Evolutionary conservation across 2,888 invertebrate species (phyloP).

Genomic region (Allophyes oxyacanthae): DNA sequence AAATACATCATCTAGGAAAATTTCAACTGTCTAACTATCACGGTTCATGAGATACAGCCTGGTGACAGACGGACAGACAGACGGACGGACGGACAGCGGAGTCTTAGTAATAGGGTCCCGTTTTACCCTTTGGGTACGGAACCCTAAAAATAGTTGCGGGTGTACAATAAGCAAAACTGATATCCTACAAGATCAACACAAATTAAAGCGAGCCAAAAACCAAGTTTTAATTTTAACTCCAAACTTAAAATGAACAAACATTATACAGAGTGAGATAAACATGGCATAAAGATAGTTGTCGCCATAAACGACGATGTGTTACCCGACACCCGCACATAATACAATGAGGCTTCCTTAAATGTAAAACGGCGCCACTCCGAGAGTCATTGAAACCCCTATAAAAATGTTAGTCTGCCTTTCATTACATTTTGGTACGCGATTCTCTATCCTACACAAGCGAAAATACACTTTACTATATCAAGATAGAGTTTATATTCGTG

Average conservation of each 20-base stretch:
- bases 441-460: constrained; percentile 54
- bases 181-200: neutral
- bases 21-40: too few relatives aligned
- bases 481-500: constrained; percentile 50
- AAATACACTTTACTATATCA: constrained; percentile 59
- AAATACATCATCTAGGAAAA: too few relatives aligned
- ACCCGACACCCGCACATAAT: constrained; percentile 82
- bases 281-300: constrained; percentile 75
- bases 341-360: constrained; percentile 86
- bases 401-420: constrained; percentile 87
- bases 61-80: too few relatives aligned
- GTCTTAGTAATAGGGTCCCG: too few relatives aligned
- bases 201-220: constrained; percentile 1
- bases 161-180: too few relatives aligned
- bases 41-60: too few relatives aligned
- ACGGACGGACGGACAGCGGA: too few relatives aligned
- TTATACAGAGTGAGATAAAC: constrained; percentile 42
- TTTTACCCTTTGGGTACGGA: too few relatives aligned
- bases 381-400: constrained; percentile 87
- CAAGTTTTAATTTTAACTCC: constrained; percentile 21
- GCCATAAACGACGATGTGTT: constrained; percentile 80
- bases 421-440: constrained; percentile 81
- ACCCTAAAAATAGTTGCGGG: too few relatives aligned
- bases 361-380: constrained; percentile 82
- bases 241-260: constrained; percentile 39